Conservation (phyloP, 2,113 vertebrate genomes). For the Dipodomys ordii region DNA sequence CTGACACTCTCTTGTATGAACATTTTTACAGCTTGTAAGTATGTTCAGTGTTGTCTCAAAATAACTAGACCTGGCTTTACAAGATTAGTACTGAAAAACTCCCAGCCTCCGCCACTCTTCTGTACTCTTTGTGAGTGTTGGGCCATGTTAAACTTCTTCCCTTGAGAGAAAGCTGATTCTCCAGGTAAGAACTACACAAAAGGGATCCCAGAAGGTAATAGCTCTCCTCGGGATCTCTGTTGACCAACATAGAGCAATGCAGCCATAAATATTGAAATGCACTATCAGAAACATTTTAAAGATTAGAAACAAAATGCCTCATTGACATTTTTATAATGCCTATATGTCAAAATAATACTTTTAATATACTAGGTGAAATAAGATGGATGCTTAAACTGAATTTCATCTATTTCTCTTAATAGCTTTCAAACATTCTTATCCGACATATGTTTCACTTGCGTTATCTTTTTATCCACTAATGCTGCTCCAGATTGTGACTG, state of each 20-base stretch:
- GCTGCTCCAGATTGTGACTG: background rate
- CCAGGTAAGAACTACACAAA: background rate
- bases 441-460: background rate
- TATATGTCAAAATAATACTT: background rate
- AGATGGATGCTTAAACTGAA: slow-evolving; percentile 18
- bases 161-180: background rate
- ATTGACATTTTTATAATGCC: background rate
- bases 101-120: background rate
- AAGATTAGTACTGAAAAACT: background rate
- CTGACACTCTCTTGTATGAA: background rate
- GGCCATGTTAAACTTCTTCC: background rate
- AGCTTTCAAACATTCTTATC: background rate
- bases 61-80: background rate
- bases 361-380: background rate
- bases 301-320: background rate
- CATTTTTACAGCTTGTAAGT: background rate
- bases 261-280: background rate
- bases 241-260: background rate
- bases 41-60: background rate
- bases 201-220: background rate
- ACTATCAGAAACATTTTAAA: background rate
- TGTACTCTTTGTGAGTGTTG: background rate
- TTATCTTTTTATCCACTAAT: background rate
- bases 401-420: background rate
- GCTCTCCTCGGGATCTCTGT: background rate